Conservation (phyloP, 1,140 invertebrate genomes). For the Drosophila oshimai region DNA sequence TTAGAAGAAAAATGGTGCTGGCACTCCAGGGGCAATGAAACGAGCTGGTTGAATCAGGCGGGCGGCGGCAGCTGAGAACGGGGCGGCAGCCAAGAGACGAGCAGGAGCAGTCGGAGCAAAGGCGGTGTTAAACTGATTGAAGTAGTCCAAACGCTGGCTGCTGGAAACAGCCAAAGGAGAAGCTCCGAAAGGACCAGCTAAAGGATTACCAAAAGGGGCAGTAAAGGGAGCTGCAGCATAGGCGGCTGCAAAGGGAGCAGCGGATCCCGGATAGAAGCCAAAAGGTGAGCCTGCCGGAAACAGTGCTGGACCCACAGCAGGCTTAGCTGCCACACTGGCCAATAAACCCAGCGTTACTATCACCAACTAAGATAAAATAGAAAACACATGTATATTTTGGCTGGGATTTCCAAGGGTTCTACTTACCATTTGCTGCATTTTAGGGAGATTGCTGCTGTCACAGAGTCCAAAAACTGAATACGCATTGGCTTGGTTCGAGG, state of each 20-base stretch:
- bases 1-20: slow-evolving; percentile 37
- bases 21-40: slow-evolving; percentile 15
- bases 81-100: slow-evolving; percentile 34
- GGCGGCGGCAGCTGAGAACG: slow-evolving; percentile 1
- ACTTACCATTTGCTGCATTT: slow-evolving; percentile 50
- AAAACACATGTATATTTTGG: not conserved
- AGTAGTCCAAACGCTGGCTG: slow-evolving; percentile 64
- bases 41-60: slow-evolving; percentile 38
- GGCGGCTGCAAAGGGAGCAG: not conserved
- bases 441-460: not conserved
- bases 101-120: slow-evolving; percentile 35
- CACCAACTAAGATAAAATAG: slow-evolving; percentile 6
- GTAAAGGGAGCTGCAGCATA: slow-evolving; percentile 8
- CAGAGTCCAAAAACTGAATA: slow-evolving; percentile 15
- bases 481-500: not conserved
- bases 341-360: slow-evolving; percentile 27
- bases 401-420: accelerated
- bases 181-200: not conserved
- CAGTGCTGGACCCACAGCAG: slow-evolving; percentile 1
- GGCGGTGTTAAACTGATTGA: slow-evolving; percentile 64
- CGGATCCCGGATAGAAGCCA: slow-evolving; percentile 1
- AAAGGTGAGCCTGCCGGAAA: slow-evolving; percentile 6
- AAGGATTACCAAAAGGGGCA: slow-evolving; percentile 4
- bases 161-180: slow-evolving; percentile 53
- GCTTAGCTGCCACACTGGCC: slow-evolving; percentile 11